Evolutionary conservation across 2,797 vertebrate species (phyloP), one percentile per base, ranked within the genome.

Genomic region (Tenualosa thibaudeaui): DNA sequence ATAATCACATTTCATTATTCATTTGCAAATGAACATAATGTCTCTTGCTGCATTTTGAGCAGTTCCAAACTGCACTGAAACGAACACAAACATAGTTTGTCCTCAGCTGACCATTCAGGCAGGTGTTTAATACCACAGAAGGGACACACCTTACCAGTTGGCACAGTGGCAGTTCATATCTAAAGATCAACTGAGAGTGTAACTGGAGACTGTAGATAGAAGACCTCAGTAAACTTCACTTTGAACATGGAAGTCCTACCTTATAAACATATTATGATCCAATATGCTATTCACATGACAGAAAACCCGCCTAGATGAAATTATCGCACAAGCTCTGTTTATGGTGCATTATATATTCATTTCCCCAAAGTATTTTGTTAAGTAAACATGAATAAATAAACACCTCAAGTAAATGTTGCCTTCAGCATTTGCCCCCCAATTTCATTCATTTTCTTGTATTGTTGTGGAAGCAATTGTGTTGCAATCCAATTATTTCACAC

Each of bases 251-350:
- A 84, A 62, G 75, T 81, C 12, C 71, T 65, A n/a, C 31, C 50
- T 2, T 53, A 82, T 88, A 10, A 81, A 84, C 81, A 82, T 53
- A 84, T 75, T 83, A 85, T 31, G 56, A 75, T 85, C 86, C 53
- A 88, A 81, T 85, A 71, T 88, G 56, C 53, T 60, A 71, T 83
- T 81, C 37, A 82, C 84, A 86, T 83, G 86, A 84, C 49, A 81
- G 56, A 84, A n/a, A 85, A 10, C 46, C 65, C 65, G 75, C 81
- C 56, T 81, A 85, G 81, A 88, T 84, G 82, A 87, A 85, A 83
- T 62, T 40, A 53, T 51, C 19, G 84, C 84, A 82, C 37, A 10
- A 54, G 37, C 58, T 89, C 84, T 43, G 46, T 85, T 86, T 60
- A 49, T 81, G 62, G 81, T 78, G 46, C 75, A 51, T 43, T 58